phyloP scores from a whole-genome alignment of 2,113 vertebrate species.

The Cranoglanis bouderius region DNA sequence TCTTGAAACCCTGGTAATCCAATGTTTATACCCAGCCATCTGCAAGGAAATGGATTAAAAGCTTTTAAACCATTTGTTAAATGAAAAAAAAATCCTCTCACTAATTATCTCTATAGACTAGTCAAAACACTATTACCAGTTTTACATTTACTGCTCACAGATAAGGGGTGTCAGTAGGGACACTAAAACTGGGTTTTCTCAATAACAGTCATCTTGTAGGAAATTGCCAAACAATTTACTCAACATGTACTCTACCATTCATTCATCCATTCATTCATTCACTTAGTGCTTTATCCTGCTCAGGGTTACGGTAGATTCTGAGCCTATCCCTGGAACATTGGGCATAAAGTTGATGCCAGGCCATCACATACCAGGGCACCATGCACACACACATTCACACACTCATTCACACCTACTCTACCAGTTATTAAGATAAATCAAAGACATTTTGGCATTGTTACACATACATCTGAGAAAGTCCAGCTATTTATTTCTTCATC shows the following conservation, averaged over 20 bases:
- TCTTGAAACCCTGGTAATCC: not conserved
- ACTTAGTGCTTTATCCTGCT: not conserved
- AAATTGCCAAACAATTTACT: not conserved
- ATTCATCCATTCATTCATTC: not conserved
- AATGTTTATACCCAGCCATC: not conserved
- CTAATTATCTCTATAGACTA: not conserved
- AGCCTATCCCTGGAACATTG: not conserved
- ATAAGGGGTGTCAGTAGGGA: not conserved
- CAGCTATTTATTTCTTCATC: not conserved
- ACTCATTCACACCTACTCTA: not conserved
- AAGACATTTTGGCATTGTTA: not conserved
- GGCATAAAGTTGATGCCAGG: not conserved
- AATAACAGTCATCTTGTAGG: not conserved
- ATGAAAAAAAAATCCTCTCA: not conserved
- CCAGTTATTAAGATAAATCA: not conserved
- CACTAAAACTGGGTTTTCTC: not conserved
- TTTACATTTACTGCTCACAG: not conserved
- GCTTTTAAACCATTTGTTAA: not conserved
- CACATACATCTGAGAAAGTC: not conserved
- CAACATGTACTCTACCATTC: not conserved
- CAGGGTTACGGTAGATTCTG: not conserved
- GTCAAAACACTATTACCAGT: not conserved
- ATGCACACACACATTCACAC: too few relatives aligned
- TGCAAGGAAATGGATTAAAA: not conserved
- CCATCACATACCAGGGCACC: not conserved